phyloP scores from a whole-genome alignment of 2,888 invertebrate species.

The Melitaea athalia region DNA sequence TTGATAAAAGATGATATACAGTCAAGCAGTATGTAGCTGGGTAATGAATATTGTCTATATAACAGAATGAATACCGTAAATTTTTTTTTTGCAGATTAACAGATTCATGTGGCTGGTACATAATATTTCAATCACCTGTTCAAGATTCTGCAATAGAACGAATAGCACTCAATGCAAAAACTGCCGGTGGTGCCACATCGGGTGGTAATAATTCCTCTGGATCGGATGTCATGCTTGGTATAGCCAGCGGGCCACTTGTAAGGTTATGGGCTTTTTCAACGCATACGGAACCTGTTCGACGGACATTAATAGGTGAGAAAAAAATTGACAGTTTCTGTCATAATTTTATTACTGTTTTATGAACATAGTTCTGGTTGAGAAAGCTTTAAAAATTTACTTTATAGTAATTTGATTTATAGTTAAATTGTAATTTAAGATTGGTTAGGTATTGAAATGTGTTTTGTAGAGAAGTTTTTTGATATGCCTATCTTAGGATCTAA shows the following conservation, averaged over 20 bases:
- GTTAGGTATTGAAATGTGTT: too few species aligned
- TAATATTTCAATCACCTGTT: constrained; percentile 95
- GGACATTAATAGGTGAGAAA: constrained; percentile 70
- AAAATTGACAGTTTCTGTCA: neutral
- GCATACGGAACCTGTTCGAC: constrained; percentile 74
- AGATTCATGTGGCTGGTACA: constrained; percentile 98
- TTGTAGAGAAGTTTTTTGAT: too few species aligned
- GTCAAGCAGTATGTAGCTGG: too few species aligned
- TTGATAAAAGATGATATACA: too few species aligned
- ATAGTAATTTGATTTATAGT: too few species aligned
- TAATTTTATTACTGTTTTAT: too few species aligned
- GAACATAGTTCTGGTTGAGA: too few species aligned
- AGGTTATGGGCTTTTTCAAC: constrained; percentile 78
- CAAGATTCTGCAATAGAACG: constrained; percentile 95
- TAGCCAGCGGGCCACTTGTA: constrained; percentile 74
- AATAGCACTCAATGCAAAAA: constrained; percentile 92
- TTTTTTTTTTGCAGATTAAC: constrained; percentile 85
- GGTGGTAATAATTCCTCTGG: constrained; percentile 65
- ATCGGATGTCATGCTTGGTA: constrained; percentile 76
- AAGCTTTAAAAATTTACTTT: too few species aligned
- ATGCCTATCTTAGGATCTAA: too few species aligned
- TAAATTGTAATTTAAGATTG: too few species aligned
- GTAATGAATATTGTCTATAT: too few species aligned
- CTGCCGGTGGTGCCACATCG: constrained; percentile 64
- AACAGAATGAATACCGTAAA: neutral